Base-by-base conservation (phyloP, 1,140 invertebrate genomes). In the Aethina tumida region DNA sequence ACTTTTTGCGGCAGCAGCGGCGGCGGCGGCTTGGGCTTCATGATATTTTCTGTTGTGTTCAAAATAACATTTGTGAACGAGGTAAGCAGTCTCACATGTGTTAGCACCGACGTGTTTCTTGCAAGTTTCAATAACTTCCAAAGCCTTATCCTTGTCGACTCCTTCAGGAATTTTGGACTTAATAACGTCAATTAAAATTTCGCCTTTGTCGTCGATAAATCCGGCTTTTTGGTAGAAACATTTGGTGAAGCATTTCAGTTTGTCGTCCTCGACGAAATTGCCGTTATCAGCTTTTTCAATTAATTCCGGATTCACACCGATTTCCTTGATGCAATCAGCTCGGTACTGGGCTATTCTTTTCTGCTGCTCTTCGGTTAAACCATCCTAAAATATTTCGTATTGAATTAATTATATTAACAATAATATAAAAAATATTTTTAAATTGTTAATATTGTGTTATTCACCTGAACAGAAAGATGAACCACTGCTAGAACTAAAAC, bases 1-100 rank as follows among this genome's bases (percentile, higher is more conserved):
- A n/a, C n/a, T n/a, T n/a, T n/a, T n/a, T n/a, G n/a, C n/a, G n/a
- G n/a, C n/a, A n/a, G n/a, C n/a, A n/a, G n/a, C n/a, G n/a, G n/a
- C n/a, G n/a, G n/a, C n/a, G n/a, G n/a, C n/a, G n/a, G n/a, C 22
- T 40, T 12, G 15, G 16, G 7, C 26, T 20, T 24, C n/a, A 25
- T 21, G 18, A 22, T 16, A 21, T 20, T 3, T 59, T n/a, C n/a
- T n/a, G n/a, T n/a, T 65, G 3, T 58, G 55, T 20, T 56, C 47
- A 18, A 63, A 59, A 36, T 68, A 70, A 47, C 68, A 70, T 49
- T 68, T 68, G 36, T 64, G 66, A 4, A 69, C 60, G 41, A 64
- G 51, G 28, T 58, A 69, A 2, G 62, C 61, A 0, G 60, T 68
- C 17, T 69, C 67, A 8, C 61, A 62, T 2, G 58, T 44, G 30